These are phyloP conservation scores for Hermodice carunculata DNA, from an alignment of 2,888 invertebrate genomes.

Conservation along the genomic window DNA sequence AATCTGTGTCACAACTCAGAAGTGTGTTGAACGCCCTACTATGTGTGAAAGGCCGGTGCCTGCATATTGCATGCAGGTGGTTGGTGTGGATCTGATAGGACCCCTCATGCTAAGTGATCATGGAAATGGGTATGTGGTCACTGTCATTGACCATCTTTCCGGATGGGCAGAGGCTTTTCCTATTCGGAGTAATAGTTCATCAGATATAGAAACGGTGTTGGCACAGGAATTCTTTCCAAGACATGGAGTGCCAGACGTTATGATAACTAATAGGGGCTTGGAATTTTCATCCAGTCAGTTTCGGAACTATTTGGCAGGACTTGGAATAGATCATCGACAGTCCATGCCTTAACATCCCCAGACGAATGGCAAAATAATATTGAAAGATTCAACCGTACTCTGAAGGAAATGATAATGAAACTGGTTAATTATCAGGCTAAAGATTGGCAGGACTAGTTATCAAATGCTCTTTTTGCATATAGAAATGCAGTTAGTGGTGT, in stretches of 20 bases:
- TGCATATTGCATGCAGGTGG: background rate
- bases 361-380: background rate
- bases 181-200: background rate
- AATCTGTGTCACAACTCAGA: background rate
- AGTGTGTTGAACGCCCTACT: background rate
- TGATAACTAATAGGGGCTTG: background rate
- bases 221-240: background rate
- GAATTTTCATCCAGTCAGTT: background rate
- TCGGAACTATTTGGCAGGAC: background rate
- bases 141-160: background rate
- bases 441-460: background rate
- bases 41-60: background rate
- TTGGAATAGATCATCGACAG: background rate
- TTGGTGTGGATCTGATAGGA: background rate
- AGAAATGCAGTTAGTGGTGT: background rate
- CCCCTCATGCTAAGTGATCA: background rate
- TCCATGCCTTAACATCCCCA: background rate
- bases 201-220: background rate
- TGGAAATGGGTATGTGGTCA: background rate
- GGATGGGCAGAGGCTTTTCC: background rate
- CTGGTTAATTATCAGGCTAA: background rate
- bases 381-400: constrained; percentile 1
- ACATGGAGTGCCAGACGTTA: background rate
- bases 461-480: background rate
- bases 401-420: background rate